These are phyloP conservation scores for Dromiciops gliroides DNA, from an alignment of 2,113 vertebrate species.

Conservation along the genomic window DNA sequence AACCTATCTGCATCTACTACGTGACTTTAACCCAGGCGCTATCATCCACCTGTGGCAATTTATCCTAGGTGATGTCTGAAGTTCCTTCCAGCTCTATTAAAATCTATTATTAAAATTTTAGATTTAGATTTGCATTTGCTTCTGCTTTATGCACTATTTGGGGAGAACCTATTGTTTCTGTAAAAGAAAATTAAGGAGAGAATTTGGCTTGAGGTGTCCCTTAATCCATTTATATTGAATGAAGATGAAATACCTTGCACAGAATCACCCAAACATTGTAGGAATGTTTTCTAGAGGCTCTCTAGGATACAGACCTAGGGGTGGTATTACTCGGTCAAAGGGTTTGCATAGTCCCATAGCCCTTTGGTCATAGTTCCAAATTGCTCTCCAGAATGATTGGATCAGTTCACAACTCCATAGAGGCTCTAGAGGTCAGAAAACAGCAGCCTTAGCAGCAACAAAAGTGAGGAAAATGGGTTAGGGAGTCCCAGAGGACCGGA, in stretches of 20 bases:
- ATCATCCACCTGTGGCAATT: background rate
- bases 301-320: no score
- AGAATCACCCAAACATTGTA: background rate
- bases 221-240: background rate
- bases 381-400: no score
- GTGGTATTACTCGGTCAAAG: no score
- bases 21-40: background rate
- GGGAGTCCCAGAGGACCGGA: background rate
- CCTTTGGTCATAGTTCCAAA: no score
- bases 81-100: background rate
- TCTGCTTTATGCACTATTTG: background rate
- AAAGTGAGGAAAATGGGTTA: background rate
- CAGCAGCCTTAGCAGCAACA: no score
- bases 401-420: no score
- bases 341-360: no score
- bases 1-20: background rate
- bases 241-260: background rate
- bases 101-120: background rate
- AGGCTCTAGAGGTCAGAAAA: background rate
- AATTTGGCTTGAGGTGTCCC: background rate
- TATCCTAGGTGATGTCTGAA: background rate
- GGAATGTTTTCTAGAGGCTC: background rate
- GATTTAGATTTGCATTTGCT: background rate
- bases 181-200: background rate
- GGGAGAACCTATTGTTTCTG: background rate